Percentiles rank a stretch among this genome's conserved stretches.
Evolutionary conservation across 2,888 invertebrate genomes (phyloP).

Genomic region (Exocentrus adspersus): DNA sequence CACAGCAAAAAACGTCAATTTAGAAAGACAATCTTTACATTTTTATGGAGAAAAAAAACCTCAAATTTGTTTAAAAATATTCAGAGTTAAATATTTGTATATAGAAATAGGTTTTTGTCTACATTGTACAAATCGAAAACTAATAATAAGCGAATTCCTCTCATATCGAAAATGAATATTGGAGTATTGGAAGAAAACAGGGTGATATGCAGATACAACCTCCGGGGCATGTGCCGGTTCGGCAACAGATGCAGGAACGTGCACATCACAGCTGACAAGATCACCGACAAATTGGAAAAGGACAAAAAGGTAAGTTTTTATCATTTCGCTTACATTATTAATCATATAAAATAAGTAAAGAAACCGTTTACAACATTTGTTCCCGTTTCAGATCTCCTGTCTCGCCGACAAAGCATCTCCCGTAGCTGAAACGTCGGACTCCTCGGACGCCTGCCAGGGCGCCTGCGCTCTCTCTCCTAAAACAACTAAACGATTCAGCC

Average conservation of each 20-base stretch:
- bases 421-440: neutral
- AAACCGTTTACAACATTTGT: neutral
- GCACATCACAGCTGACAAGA: constrained; percentile 32
- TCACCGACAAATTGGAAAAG: constrained; percentile 12
- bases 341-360: no score
- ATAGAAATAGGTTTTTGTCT: no score
- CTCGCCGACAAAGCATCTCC: neutral
- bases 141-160: no score
- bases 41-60: no score
- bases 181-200: constrained; percentile 21
- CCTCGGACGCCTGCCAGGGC: neutral
- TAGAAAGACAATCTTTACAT: no score
- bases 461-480: constrained; percentile 36
- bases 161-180: constrained; percentile 17
- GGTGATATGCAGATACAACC: constrained; percentile 41
- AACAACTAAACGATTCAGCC: constrained; percentile 2
- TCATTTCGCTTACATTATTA: no score
- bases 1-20: neutral
- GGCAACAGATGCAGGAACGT: constrained; percentile 44
- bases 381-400: neutral
- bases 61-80: neutral
- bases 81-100: constrained; percentile 18
- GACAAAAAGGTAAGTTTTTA: constrained; percentile 23
- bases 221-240: constrained; percentile 46
- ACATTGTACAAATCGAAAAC: no score